Evolutionary conservation across 2,113 vertebrate species (phyloP).

Genomic region (Odocoileus hemionus): DNA sequence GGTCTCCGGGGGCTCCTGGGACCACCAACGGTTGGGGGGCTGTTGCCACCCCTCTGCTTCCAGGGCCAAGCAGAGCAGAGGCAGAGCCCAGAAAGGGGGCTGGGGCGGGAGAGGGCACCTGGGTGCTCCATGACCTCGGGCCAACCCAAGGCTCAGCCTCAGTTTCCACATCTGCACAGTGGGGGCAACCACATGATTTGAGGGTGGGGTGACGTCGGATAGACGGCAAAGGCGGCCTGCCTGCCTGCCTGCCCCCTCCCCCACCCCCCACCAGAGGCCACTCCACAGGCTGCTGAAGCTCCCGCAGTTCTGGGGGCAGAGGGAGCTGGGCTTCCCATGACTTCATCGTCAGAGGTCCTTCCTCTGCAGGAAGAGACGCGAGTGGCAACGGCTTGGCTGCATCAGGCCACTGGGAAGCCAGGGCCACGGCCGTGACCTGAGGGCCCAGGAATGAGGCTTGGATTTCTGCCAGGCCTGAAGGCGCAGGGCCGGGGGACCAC

Average conservation of each 20-base stretch:
- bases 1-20: not conserved
- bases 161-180: not conserved
- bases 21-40: not conserved
- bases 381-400: not conserved
- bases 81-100: not conserved
- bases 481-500: not conserved
- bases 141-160: not conserved
- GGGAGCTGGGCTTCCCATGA: conserved; percentile 64
- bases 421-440: conserved; percentile 35
- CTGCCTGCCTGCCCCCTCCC: not conserved
- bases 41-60: too few relatives aligned
- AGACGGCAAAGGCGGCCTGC: not conserved
- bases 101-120: not conserved
- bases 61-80: accelerated
- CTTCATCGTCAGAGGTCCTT: conserved; percentile 33
- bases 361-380: not conserved
- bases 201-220: accelerated
- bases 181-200: not conserved
- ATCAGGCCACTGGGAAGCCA: not conserved
- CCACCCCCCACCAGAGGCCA: not conserved
- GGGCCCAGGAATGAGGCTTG: conserved; percentile 48
- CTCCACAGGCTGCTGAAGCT: not conserved
- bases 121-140: not conserved
- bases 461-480: not conserved
- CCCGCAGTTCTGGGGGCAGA: not conserved